phyloP scores from a whole-genome alignment of 2,797 vertebrate species.

The Aldrovandia affinis region DNA sequence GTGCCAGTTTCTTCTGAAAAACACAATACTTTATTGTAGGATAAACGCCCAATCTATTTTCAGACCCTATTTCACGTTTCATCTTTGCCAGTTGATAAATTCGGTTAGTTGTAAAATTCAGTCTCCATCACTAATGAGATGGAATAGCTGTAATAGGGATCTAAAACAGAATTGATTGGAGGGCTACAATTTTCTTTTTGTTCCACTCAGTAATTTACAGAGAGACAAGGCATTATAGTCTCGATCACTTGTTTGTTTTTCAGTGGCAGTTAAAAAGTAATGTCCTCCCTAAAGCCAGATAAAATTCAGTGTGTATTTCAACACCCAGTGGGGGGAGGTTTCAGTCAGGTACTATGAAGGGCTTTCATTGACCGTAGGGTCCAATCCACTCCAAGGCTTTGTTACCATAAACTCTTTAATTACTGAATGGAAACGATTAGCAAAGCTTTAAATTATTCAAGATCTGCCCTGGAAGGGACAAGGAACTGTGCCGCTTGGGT shows the following conservation, averaged over 20 bases:
- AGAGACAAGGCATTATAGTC: constrained; percentile 10
- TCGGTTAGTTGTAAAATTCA: constrained; percentile 48
- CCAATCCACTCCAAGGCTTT: constrained; percentile 29
- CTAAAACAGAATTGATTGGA: constrained; percentile 23
- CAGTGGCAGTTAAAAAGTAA: constrained; percentile 18
- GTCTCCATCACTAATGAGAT: constrained; percentile 50
- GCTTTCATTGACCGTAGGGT: constrained; percentile 21
- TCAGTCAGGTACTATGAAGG: constrained; percentile 15
- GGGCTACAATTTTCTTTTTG: constrained; percentile 9
- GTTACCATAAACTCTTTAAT: constrained; percentile 44
- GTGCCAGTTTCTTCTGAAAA: constrained; percentile 33
- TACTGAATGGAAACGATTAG: constrained; percentile 53
- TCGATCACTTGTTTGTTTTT: constrained; percentile 21
- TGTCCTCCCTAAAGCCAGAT: constrained; percentile 1
- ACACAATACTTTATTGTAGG: constrained; percentile 40
- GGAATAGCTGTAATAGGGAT: constrained; percentile 35
- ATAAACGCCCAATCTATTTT: constrained; percentile 45
- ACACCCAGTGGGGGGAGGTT: constrained; percentile 10
- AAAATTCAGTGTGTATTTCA: constrained; percentile 16
- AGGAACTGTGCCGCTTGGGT: constrained; percentile 26
- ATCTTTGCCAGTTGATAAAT: constrained; percentile 47
- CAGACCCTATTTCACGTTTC: constrained; percentile 35
- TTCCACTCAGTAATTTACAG: not conserved
- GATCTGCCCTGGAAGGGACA: constrained; percentile 33
- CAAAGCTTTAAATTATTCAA: constrained; percentile 46